Base-by-base conservation (phyloP, 2,888 invertebrate genomes). In the Nasonia oneida region DNA sequence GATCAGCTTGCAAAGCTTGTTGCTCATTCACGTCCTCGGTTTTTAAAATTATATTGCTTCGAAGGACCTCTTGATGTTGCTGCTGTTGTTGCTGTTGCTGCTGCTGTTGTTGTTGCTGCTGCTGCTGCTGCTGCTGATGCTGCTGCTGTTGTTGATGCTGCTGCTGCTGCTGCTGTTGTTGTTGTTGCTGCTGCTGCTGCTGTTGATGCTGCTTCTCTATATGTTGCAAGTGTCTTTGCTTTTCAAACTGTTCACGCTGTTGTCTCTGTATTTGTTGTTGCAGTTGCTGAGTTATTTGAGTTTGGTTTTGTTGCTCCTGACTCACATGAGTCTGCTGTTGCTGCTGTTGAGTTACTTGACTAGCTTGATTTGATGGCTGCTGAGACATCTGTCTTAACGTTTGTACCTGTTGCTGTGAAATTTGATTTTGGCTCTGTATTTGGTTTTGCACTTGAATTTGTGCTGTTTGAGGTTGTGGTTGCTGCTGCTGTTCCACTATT, bases 371-470 rank as follows among this genome's bases (percentile, higher is more conserved):
- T 47, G 90, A 86, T 67, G 89, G 87, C 86, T 91, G 92, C 71
- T 91, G 91, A 84, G 90, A 84, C 23, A 91, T 89, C 78, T 91
- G 91, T 71, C 91, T 90, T 81, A 92, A 89, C 0, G 91, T 88
- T 88, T 92, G 92, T 79, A 90, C 88, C 84, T 86, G 86, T 88
- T 91, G 91, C 84, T 92, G 92, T 84, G 88, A 90, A 53, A 92
- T 90, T 90, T 91, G 91, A 90, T 89, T 93, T 89, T 93, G 92
- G 89, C 91, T 90, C 84, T 91, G 92, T 86, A 92, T 90, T 90
- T 92, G 92, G 88, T 91, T 91, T 88, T 92, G 92, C 70, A 90
- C 89, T 89, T 92, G 92, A 74, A 90, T 90, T 89, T 94, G 94
- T 53, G 93, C 93, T 29, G 91, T 74, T 80, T 90, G 89, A 87